phyloP scores from a whole-genome alignment of 1,140 invertebrate genomes.

The Aphis gossypii region DNA sequence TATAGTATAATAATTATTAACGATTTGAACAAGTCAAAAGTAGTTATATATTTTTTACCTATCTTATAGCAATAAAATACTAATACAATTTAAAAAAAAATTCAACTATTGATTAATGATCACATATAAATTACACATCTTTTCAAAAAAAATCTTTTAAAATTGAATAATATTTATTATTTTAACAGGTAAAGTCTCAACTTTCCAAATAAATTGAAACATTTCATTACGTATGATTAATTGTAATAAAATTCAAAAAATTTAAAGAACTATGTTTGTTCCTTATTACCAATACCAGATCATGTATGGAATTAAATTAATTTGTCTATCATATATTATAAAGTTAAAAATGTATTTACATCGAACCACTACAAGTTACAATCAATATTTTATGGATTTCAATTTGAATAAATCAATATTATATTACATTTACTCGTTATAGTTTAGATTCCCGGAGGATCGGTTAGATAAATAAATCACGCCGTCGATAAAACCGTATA shows the following conservation, averaged over 20 bases:
- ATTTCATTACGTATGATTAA: background rate
- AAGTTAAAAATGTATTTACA: background rate
- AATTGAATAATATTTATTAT: background rate
- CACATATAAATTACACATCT: background rate
- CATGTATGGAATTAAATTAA: background rate
- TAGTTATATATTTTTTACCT: too few species aligned
- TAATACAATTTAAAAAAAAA: too few species aligned
- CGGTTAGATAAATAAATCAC: background rate
- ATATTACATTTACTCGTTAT: background rate
- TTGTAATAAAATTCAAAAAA: background rate
- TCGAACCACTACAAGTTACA: background rate
- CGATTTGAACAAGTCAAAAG: background rate
- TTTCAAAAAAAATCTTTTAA: background rate
- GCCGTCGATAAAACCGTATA: background rate
- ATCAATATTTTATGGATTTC: background rate
- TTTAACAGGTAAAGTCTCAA: background rate
- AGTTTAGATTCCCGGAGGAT: background rate
- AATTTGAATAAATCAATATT: background rate
- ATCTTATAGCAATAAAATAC: too few species aligned
- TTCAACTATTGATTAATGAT: too few species aligned
- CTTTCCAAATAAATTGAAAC: background rate
- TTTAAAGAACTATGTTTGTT: background rate
- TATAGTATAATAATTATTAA: background rate
- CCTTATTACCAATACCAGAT: background rate
- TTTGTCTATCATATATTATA: too few species aligned